phyloP scores from a whole-genome alignment of 2,888 invertebrate genomes.

The Ariolimax columbianus region DNA sequence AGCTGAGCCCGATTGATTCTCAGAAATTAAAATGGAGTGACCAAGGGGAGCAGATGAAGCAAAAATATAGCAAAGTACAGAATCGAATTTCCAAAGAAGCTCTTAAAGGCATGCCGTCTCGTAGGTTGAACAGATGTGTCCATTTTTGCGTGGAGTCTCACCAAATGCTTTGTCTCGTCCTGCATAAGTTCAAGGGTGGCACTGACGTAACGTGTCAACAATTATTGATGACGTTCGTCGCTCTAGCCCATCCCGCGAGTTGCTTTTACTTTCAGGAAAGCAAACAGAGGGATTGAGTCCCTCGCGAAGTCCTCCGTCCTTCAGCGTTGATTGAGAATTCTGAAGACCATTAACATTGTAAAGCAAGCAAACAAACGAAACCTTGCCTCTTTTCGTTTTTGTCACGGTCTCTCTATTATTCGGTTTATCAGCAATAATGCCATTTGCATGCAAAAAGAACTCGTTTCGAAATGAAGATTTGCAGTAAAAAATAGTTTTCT shows the following conservation, averaged over 20 bases:
- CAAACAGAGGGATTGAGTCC: conserved; percentile 34
- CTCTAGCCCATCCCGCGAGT: conserved; percentile 36
- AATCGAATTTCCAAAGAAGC: not conserved
- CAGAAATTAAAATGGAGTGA: conserved; percentile 28
- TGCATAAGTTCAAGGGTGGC: conserved; percentile 34
- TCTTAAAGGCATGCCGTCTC: conserved; percentile 19
- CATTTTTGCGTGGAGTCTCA: not conserved
- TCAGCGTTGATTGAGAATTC: conserved; percentile 46
- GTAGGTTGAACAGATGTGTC: conserved; percentile 42
- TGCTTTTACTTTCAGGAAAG: conserved; percentile 42
- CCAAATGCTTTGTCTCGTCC: conserved; percentile 13
- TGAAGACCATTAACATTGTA: conserved; percentile 48
- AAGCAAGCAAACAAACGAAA: conserved; percentile 29
- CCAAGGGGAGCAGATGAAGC: not conserved
- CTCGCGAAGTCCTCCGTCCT: conserved; percentile 16
- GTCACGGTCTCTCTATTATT: conserved; percentile 31
- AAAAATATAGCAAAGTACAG: not conserved
- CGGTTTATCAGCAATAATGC: conserved; percentile 40
- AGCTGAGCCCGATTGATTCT: conserved; percentile 18
- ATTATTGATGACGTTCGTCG: conserved; percentile 45
- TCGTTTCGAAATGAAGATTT: not conserved
- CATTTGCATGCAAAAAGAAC: conserved; percentile 34
- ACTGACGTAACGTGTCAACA: conserved; percentile 42
- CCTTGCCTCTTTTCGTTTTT: not conserved
- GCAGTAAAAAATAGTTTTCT: not conserved